Evolutionary conservation across 2,797 vertebrate genomes (phyloP).

Genomic region (Anableps anableps): DNA sequence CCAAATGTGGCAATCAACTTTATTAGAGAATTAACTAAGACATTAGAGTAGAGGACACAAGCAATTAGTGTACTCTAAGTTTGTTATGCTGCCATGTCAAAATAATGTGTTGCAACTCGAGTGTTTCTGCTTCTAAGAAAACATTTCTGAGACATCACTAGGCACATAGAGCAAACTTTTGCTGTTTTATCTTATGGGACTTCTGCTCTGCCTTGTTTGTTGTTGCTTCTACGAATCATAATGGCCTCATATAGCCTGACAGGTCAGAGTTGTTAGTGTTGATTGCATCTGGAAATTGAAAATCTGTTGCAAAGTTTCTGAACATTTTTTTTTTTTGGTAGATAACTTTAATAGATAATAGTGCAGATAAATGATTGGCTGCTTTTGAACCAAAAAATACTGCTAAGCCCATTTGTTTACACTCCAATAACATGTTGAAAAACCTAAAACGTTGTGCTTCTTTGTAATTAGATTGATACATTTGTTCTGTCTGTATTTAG

Average conservation of each 20-base stretch:
- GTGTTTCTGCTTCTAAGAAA: constrained; percentile 52
- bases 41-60: constrained; percentile 80
- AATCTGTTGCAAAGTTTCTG: constrained; percentile 55
- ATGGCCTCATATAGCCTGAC: constrained; percentile 62
- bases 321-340: constrained; percentile 10
- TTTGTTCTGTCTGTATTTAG: background rate
- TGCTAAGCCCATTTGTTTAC: background rate
- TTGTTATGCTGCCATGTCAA: constrained; percentile 66
- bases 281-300: constrained; percentile 63
- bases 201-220: constrained; percentile 42
- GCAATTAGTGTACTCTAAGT: constrained; percentile 74
- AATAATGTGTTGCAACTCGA: constrained; percentile 67
- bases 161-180: constrained; percentile 58
- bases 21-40: constrained; percentile 76
- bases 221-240: constrained; percentile 63
- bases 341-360: background rate
- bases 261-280: constrained; percentile 55
- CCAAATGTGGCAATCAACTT: constrained; percentile 71
- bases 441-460: background rate
- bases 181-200: constrained; percentile 55
- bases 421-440: background rate
- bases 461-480: background rate
- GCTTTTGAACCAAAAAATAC: background rate
- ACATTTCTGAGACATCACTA: constrained; percentile 44
- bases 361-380: background rate